These are phyloP conservation scores for Drosophila mauritiana DNA, from an alignment of 1,140 invertebrate genomes.

Conservation along the genomic window DNA sequence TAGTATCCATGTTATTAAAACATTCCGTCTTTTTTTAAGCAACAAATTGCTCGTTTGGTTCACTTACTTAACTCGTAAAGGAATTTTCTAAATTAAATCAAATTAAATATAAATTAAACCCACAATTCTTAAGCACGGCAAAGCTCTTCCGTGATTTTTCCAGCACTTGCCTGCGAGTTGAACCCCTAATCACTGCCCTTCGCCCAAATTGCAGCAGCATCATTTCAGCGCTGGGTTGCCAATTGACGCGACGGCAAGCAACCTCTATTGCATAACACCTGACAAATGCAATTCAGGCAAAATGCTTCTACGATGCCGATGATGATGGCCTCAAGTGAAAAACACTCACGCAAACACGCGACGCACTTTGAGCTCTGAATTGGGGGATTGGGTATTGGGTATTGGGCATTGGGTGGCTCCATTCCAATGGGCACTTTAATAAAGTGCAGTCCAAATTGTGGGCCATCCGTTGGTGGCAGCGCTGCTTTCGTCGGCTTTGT, in stretches of 20 bases:
- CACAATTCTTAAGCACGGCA: neutral
- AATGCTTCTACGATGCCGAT: slow-evolving; percentile 8
- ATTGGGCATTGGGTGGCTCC: slow-evolving; percentile 14
- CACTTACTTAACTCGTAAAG: too few species aligned
- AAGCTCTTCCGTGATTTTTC: neutral
- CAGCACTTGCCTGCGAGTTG: neutral
- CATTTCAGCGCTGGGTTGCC: slow-evolving; percentile 7
- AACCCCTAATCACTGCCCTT: neutral
- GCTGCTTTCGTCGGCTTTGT: slow-evolving; percentile 7
- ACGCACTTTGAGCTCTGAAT: slow-evolving; percentile 31
- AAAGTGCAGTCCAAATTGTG: slow-evolving; percentile 75
- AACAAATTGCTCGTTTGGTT: neutral
- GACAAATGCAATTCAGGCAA: slow-evolving; percentile 42
- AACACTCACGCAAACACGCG: slow-evolving; percentile 55
- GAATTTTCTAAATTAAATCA: too few species aligned
- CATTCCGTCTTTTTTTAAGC: neutral
- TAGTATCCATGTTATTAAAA: neutral
- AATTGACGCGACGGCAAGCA: slow-evolving; percentile 16
- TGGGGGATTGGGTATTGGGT: neutral
- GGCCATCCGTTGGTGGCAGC: slow-evolving; percentile 14
- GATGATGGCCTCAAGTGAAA: slow-evolving; percentile 59
- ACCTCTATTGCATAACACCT: slow-evolving; percentile 54
- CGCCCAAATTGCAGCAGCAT: neutral
- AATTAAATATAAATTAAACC: too few species aligned
- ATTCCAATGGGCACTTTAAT: slow-evolving; percentile 54